Base-by-base conservation (phyloP, 1,140 invertebrate genomes). In the Orchesella cincta region DNA sequence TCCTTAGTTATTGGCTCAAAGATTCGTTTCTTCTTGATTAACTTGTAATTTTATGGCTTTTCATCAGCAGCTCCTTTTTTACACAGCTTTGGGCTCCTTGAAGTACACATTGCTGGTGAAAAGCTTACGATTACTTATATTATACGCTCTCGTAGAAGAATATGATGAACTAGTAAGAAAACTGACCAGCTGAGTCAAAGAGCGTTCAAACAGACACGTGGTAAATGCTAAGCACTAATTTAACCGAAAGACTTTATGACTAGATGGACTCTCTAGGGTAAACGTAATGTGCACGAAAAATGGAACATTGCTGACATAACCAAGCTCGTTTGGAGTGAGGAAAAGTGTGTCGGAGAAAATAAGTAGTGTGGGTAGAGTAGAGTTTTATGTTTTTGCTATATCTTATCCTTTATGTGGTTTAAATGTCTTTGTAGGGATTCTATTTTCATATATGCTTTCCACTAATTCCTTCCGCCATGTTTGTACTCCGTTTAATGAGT, bases 11-110 rank as follows among this genome's bases (percentile, higher is more conserved):
- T 67, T 67, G 62, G 62, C 31, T 67, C 62, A 26, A 67, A 67
- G 62, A 67, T 67, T 67, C 62, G 62, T 67, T 67, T 67, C 62
- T 67, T 67, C 26, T 67, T 67, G 62, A 67, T 67, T 67, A 67
- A 29, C 62, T 67, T 67, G 62, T 67, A 67, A 67, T 67, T 67
- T 67, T 67, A 67, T 67, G 62, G 62, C 31, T 67, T 67, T 67
- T 67, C 62, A 67, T 67, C 62, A 67, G 26, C 54, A 57, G 54
- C 54, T 57, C 26, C 8, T 8, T 57, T 57, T 14, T 23, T 8
- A 14, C 14, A 57, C n/a, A 57, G 54, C 23, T 8, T 57, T 57
- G 54, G 14, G 5, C 23, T 26, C 54, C 5, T 23, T 57, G 8
- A n/a, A 23, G 8, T 26, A 57, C 54, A 57, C 54, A 57, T 57